Conservation (phyloP, 2,888 invertebrate genomes). For the Phlogophora meticulosa region DNA sequence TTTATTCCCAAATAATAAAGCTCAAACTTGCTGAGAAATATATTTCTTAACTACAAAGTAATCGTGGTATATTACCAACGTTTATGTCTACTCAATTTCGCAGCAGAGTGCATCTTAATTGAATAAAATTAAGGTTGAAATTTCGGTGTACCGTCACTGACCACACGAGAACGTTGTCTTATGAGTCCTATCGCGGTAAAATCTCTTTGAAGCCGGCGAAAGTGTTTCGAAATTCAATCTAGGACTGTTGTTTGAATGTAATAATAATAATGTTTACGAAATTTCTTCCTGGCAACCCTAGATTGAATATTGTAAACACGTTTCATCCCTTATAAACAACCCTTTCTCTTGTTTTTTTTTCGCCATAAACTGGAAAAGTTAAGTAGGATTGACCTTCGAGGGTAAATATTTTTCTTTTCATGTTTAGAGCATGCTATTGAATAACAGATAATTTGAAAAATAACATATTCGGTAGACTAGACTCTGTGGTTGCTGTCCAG, state of each 20-base stretch:
- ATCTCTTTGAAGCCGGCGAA: slow-evolving; percentile 51
- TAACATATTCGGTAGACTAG: background rate
- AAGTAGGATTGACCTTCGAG: slow-evolving; percentile 20
- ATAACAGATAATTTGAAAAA: slow-evolving; percentile 10
- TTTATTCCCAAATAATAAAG: slow-evolving; percentile 8
- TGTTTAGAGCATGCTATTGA: slow-evolving; percentile 13
- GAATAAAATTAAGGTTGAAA: slow-evolving; percentile 38
- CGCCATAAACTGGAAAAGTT: slow-evolving; percentile 32
- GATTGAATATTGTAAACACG: slow-evolving; percentile 24
- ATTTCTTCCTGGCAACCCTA: background rate
- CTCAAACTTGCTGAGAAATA: slow-evolving; percentile 9
- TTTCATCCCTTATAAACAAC: slow-evolving; percentile 24
- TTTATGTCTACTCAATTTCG: slow-evolving; percentile 50
- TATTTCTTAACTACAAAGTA: background rate
- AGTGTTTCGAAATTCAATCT: slow-evolving; percentile 58
- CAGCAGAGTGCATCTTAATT: slow-evolving; percentile 39
- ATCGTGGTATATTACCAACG: slow-evolving; percentile 32
- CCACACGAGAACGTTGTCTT: slow-evolving; percentile 53
- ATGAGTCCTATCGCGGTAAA: slow-evolving; percentile 29
- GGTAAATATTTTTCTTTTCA: slow-evolving; percentile 43
- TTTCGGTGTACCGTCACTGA: slow-evolving; percentile 18
- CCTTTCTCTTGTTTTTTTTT: slow-evolving; percentile 18
- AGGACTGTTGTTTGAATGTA: slow-evolving; percentile 36
- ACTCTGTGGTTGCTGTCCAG: background rate
- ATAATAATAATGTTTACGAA: slow-evolving; percentile 14